Conservation (phyloP, 2,113 vertebrate species). For the Cynocephalus volans region DNA sequence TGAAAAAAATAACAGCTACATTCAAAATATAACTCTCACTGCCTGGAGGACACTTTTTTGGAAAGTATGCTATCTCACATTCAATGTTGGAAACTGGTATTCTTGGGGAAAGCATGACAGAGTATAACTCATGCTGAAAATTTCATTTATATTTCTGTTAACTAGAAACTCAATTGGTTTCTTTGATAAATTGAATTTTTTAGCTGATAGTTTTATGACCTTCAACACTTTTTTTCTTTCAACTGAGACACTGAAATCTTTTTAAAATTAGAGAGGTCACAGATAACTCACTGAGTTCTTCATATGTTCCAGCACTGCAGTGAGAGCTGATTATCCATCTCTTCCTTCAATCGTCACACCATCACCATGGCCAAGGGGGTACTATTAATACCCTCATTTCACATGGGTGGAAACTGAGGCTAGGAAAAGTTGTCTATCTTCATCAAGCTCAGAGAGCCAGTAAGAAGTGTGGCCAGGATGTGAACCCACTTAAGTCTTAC, state of each 20-base stretch:
- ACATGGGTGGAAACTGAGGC: neutral
- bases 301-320: neutral
- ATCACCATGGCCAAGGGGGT: neutral
- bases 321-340: neutral
- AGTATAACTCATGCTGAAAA: neutral
- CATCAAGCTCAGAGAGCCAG: neutral
- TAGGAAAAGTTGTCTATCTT: neutral
- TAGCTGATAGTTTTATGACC: neutral
- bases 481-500: neutral
- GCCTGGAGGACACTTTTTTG: constrained; percentile 17
- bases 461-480: neutral
- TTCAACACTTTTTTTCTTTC: constrained; percentile 51
- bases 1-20: constrained; percentile 37
- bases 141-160: constrained; percentile 37
- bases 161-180: constrained; percentile 15
- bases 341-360: neutral
- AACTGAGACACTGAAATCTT: constrained; percentile 7
- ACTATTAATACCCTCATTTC: neutral
- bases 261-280: constrained; percentile 36
- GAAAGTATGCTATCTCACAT: neutral
- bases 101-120: neutral
- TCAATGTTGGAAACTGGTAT: neutral
- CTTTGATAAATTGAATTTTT: constrained; percentile 34
- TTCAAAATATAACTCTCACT: constrained; percentile 5
- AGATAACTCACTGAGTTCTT: neutral